Evolutionary conservation across 2,113 vertebrate genomes (phyloP), one percentile per base, ranked within the genome.

Genomic region (Etheostoma spectabile): DNA sequence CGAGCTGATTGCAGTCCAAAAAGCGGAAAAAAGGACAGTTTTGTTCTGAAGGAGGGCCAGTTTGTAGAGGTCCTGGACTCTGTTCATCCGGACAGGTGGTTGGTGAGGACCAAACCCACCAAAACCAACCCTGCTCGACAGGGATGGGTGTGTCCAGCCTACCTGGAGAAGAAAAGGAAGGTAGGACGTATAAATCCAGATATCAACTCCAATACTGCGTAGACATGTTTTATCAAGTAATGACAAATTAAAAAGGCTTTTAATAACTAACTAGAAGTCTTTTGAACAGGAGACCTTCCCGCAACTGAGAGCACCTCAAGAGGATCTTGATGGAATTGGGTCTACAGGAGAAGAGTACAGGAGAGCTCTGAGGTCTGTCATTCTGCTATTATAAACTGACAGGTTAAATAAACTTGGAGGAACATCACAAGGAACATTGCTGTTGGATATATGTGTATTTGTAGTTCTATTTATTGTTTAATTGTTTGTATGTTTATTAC

Each of bases 131-230:
- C 96, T 2, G 97, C 97, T 8, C 91, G 97, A 18, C 98, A 99
- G 90, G 98, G 97, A 0, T 99, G 98, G 98, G 96, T 99, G 13
- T 99, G 97, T 11, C 97, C 98, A 2, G 98, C 98, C 13, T 99
- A 99, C 72, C 90, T 99, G 85, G 98, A 99, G 89, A 98, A 96
- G 90, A 97, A 96, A 71, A 95, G 97, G 74, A 98, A 97, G 96
- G 98, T 99, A 82, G 64, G 72, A 7, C 27, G 4, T 30, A n/a
- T 38, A 55, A 59, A 65, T 65, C 27, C 6, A 61, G 16, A 67
- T 22, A 22, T n/a, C 21, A 48, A 3, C 52, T 6, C 7, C 3
- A 14, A 16, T 56, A 22, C 55, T 35, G 6, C n/a, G 10, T 61
- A 12, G 63, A 75, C 10, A 19, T 63, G 12, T 62, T 30, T 57